These are phyloP conservation scores for Peribatodes rhomboidaria DNA, from an alignment of 2,888 invertebrate species.

Conservation along the genomic window DNA sequence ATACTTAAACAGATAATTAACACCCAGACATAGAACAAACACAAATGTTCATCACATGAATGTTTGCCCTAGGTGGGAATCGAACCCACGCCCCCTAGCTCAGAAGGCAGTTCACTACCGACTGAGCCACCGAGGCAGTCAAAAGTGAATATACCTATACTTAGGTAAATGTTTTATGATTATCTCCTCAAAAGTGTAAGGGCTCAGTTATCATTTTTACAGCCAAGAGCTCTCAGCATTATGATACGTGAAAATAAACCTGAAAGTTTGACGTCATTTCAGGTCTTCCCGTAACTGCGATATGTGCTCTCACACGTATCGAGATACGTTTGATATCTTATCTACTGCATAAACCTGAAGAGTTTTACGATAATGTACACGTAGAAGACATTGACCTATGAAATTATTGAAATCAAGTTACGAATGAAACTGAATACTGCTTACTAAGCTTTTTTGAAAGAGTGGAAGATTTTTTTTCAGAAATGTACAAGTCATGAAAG, in stretches of 20 bases:
- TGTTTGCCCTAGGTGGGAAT: no score
- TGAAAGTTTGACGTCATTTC: constrained; percentile 33
- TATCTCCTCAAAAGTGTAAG: not conserved
- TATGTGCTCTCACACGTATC: constrained; percentile 13
- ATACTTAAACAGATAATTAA: no score
- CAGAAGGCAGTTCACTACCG: no score
- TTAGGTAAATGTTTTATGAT: not conserved
- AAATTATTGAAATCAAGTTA: constrained; percentile 3
- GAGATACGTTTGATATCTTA: constrained; percentile 28
- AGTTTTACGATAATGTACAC: constrained; percentile 16
- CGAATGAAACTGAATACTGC: not conserved
- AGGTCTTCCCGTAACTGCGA: constrained; percentile 25
- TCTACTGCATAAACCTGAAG: constrained; percentile 29
- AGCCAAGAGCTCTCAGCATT: constrained; percentile 28
- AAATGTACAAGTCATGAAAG: not conserved
- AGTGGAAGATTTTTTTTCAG: no score
- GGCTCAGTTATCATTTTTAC: constrained; percentile 30
- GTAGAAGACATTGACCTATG: constrained; percentile 19
- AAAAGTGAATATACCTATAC: not conserved
- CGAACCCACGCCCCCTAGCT: no score
- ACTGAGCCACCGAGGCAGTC: no score
- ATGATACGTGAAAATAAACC: constrained; percentile 21
- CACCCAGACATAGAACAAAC: no score
- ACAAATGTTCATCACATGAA: no score
- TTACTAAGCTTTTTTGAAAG: not conserved